Percentiles rank a stretch among this genome's conserved stretches.
Evolutionary conservation across 2,113 vertebrate species (phyloP).

Genomic region (Brienomyrus longianalis): DNA sequence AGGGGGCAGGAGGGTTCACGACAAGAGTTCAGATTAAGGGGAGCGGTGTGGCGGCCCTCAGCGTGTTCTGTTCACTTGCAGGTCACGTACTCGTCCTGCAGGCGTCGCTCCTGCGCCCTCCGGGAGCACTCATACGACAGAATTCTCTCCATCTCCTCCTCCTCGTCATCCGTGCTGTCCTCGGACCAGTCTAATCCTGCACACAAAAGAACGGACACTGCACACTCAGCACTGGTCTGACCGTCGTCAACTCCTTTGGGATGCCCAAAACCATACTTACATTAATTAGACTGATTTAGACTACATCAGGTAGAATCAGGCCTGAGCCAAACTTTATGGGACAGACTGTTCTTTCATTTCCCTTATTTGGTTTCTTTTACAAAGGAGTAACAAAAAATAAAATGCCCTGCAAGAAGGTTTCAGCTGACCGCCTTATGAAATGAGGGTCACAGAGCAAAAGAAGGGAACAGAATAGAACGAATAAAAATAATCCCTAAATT

Average conservation of each 20-base stretch:
- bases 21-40: neutral
- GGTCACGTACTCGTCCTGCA: slow-evolving; percentile 33
- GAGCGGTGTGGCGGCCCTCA: neutral
- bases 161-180: slow-evolving; percentile 76
- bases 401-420: neutral
- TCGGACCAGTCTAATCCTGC: slow-evolving; percentile 84
- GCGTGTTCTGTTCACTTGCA: neutral
- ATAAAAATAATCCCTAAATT: slow-evolving; percentile 2
- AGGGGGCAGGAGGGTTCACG: neutral
- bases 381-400: neutral
- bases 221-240: neutral
- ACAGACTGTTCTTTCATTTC: neutral
- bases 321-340: neutral
- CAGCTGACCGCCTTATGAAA: neutral
- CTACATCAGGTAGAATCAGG: neutral
- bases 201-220: neutral
- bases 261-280: neutral
- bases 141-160: slow-evolving; percentile 61
- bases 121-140: slow-evolving; percentile 68
- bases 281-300: neutral
- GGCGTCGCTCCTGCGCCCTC: slow-evolving; percentile 65
- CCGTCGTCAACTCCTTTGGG: neutral
- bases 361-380: neutral
- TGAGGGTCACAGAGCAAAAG: neutral
- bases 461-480: neutral